A percentile compares a stretch with the other conserved stretches of the same genome.
phyloP scores from a whole-genome alignment of 2,797 vertebrate genomes.

The Nannoperca australis region DNA sequence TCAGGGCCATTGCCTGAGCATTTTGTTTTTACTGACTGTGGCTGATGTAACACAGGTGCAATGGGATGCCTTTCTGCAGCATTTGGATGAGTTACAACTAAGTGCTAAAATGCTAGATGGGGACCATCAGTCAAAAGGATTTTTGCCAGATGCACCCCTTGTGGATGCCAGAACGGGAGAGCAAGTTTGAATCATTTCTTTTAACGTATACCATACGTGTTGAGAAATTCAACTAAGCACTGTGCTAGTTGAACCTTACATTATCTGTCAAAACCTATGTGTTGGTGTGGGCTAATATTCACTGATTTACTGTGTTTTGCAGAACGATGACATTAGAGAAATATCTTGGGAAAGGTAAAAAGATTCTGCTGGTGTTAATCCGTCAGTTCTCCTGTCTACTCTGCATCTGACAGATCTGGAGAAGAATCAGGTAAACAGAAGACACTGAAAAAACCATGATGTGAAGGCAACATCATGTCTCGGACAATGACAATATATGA shows the following conservation, averaged over 20 bases:
- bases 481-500: neutral
- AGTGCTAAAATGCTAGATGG: conserved; percentile 9
- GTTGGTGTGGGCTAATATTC: neutral
- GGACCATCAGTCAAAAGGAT: conserved; percentile 23
- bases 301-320: conserved; percentile 8
- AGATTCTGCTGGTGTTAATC: conserved; percentile 69
- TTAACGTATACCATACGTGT: neutral
- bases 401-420: conserved; percentile 70
- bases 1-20: neutral
- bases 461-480: neutral
- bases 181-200: conserved; percentile 36
- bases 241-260: neutral
- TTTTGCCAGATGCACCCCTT: conserved; percentile 57
- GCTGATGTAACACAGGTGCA: conserved; percentile 55
- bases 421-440: conserved; percentile 58
- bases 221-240: neutral
- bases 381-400: conserved; percentile 73
- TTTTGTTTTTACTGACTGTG: conserved; percentile 31
- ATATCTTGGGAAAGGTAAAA: conserved; percentile 60
- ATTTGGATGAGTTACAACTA: conserved; percentile 63
- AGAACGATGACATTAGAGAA: conserved; percentile 54
- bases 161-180: conserved; percentile 61
- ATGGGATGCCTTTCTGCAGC: conserved; percentile 70
- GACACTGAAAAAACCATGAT: neutral
- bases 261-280: neutral